These are phyloP conservation scores for Channa maculata DNA, from an alignment of 2,113 vertebrate genomes.

Conservation along the genomic window DNA sequence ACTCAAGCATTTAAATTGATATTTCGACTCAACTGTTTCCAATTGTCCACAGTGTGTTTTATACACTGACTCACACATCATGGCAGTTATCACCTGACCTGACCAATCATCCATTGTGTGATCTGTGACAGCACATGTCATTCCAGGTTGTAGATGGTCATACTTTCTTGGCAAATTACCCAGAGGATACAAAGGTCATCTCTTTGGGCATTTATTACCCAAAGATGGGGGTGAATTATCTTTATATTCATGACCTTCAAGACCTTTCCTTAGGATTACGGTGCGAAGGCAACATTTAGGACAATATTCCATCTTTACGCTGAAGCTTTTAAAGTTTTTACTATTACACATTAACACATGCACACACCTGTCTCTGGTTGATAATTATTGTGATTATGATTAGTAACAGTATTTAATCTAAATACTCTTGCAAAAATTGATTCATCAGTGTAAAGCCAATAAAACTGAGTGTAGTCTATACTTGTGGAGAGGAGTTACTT, in stretches of 20 bases:
- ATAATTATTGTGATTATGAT: no score
- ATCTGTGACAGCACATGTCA: conserved; percentile 56
- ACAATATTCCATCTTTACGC: neutral
- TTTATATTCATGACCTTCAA: conserved; percentile 54
- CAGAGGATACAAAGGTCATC: conserved; percentile 80
- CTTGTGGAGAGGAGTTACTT: no score
- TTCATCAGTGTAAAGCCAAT: no score
- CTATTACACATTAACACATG: no score
- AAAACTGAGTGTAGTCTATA: no score
- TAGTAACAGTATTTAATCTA: no score
- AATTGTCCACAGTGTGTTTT: neutral
- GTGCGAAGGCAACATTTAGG: conserved; percentile 35
- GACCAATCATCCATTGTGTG: conserved; percentile 19
- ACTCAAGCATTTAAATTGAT: neutral
- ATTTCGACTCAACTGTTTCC: neutral
- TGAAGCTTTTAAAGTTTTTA: no score
- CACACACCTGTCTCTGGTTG: no score
- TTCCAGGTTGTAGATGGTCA: conserved; percentile 36
- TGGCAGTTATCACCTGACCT: conserved; percentile 26
- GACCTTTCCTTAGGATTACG: conserved; percentile 45
- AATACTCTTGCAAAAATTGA: no score
- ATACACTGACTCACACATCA: neutral
- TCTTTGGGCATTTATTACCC: conserved; percentile 47
- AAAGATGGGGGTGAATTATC: conserved; percentile 41
- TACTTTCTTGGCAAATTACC: conserved; percentile 64